A percentile compares a stretch with the other conserved stretches of the same genome.
Evolutionary conservation across 2,888 invertebrate species (phyloP).

Genomic region (Phortica okadai): DNA sequence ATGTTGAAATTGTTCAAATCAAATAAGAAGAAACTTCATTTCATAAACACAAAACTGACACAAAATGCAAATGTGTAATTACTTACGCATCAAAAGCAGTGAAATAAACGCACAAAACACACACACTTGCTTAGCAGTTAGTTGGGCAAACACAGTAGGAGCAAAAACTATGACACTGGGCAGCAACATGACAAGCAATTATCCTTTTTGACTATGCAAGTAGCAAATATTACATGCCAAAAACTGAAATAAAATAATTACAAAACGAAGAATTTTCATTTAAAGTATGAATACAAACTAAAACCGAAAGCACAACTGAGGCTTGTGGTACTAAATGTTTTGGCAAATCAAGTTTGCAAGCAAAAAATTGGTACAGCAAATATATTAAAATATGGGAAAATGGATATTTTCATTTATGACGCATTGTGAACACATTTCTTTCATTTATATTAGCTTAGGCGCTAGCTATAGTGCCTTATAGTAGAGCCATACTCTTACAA

Average conservation of each 20-base stretch:
- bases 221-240: not conserved
- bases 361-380: no score
- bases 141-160: not conserved
- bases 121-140: not conserved
- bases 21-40: not conserved
- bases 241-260: not conserved
- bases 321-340: no score
- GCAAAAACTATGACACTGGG: not conserved
- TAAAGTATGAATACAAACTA: no score
- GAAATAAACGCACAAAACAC: not conserved
- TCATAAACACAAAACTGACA: not conserved
- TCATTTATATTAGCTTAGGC: no score
- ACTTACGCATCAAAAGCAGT: not conserved
- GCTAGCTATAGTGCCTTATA: no score
- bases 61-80: not conserved
- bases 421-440: no score
- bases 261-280: not conserved
- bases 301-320: no score
- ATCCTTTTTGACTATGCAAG: not conserved
- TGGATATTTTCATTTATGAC: no score
- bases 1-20: not conserved
- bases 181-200: not conserved
- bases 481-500: no score
- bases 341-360: no score
- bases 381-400: no score